phyloP scores from a whole-genome alignment of 2,113 vertebrate genomes.

The Laticauda laticaudata region DNA sequence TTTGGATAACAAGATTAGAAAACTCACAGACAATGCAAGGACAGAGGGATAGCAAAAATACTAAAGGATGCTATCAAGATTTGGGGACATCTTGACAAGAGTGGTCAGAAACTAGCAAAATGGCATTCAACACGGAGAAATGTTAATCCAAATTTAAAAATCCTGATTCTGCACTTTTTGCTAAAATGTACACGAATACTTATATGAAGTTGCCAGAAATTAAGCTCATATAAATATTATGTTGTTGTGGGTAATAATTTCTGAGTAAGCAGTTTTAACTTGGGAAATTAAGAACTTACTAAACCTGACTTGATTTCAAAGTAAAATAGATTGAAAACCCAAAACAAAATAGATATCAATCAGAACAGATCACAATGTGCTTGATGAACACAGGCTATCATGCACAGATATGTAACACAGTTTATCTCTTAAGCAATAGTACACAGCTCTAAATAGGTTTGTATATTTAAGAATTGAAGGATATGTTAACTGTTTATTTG shows the following conservation, averaged over 20 bases:
- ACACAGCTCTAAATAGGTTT: background rate
- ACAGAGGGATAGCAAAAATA: background rate
- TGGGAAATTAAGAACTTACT: background rate
- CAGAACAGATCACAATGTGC: background rate
- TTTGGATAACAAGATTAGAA: background rate
- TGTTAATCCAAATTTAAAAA: background rate
- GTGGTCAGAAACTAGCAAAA: background rate
- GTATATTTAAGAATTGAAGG: background rate
- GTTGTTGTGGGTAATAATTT: background rate
- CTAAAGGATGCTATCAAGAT: background rate
- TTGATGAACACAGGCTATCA: background rate
- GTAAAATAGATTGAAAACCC: background rate
- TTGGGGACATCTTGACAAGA: background rate
- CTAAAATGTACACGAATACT: background rate
- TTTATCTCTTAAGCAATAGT: background rate
- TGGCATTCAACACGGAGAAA: background rate
- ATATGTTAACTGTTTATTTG: background rate
- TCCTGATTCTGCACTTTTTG: background rate
- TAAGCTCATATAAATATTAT: background rate
- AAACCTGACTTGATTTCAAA: background rate
- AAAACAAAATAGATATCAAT: background rate
- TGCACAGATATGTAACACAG: background rate
- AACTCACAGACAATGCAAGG: background rate
- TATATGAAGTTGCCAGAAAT: background rate
- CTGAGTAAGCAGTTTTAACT: background rate